phyloP scores from a whole-genome alignment of 2,888 invertebrate genomes.

The Sepioteuthis lessoniana region DNA sequence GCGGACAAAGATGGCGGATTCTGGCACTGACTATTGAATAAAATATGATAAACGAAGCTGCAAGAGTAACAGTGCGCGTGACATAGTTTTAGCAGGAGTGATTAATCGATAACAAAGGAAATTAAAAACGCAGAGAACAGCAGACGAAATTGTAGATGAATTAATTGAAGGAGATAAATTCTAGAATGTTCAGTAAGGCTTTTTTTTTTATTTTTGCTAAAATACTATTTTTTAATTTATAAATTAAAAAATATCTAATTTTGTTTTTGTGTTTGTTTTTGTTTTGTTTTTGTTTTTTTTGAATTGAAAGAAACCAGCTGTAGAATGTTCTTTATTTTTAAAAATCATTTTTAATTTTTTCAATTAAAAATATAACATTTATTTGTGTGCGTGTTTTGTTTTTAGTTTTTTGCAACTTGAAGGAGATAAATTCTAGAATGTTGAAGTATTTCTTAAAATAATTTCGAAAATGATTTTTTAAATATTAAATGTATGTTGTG shows the following conservation, averaged over 20 bases:
- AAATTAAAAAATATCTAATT: conserved; percentile 5
- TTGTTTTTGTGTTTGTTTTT: neutral
- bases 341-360: conserved; percentile 33
- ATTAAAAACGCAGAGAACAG: conserved; percentile 4
- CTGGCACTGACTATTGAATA: conserved; percentile 33
- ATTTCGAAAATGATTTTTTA: neutral
- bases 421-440: neutral
- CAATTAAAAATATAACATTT: conserved; percentile 11
- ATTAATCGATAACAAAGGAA: conserved; percentile 23
- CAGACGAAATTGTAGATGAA: conserved; percentile 23
- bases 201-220: neutral
- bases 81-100: conserved; percentile 33
- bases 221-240: neutral
- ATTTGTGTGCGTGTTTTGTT: neutral
- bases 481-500: conserved; percentile 9
- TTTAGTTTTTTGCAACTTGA: neutral
- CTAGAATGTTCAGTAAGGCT: neutral
- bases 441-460: conserved; percentile 33
- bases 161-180: conserved; percentile 33
- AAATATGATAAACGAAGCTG: conserved; percentile 14
- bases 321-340: neutral
- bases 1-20: conserved; percentile 1
- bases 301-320: neutral
- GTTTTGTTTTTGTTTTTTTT: neutral
- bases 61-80: conserved; percentile 33